Evolutionary conservation across 2,888 invertebrate species (phyloP).

Genomic region (Apoda limacodes): DNA sequence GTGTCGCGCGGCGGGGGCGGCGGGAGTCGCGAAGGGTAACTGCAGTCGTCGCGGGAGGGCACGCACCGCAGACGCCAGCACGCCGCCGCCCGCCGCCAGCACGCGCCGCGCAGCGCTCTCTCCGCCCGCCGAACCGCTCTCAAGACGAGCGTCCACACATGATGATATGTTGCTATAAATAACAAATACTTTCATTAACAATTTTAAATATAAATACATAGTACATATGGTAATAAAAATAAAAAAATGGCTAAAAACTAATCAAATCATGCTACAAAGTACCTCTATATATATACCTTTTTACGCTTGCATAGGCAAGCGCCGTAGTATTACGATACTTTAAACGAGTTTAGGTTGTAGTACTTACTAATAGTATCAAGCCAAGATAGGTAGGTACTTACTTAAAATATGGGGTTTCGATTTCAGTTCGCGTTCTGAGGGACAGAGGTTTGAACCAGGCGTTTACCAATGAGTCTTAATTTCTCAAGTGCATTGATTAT

Average conservation of each 20-base stretch:
- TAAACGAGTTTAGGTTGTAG: too few relatives aligned
- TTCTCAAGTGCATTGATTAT: too few relatives aligned
- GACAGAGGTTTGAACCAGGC: too few relatives aligned
- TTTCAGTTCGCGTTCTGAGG: too few relatives aligned
- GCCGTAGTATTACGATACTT: too few relatives aligned
- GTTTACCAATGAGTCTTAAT: too few relatives aligned
- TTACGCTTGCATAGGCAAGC: too few relatives aligned
- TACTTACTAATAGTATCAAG: too few relatives aligned
- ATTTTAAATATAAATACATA: not conserved
- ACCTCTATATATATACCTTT: not conserved
- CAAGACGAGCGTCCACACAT: slow-evolving; percentile 73
- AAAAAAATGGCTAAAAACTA: not conserved
- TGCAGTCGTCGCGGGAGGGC: slow-evolving; percentile 49
- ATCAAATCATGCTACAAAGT: not conserved
- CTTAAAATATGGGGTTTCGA: too few relatives aligned
- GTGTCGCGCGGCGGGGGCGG: slow-evolving; percentile 23
- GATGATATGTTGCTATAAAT: slow-evolving; percentile 40
- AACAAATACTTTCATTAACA: too few relatives aligned
- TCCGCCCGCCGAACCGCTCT: slow-evolving; percentile 80
- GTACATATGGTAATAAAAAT: too few relatives aligned
- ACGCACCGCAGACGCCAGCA: slow-evolving; percentile 71
- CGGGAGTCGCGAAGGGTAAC: slow-evolving; percentile 18
- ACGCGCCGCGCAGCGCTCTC: slow-evolving; percentile 80
- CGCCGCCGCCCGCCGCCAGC: slow-evolving; percentile 35
- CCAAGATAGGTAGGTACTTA: too few relatives aligned